Evolutionary conservation across 1,140 invertebrate species (phyloP), one percentile per base, ranked within the genome.

Genomic region (Brachionus paranguensis): DNA sequence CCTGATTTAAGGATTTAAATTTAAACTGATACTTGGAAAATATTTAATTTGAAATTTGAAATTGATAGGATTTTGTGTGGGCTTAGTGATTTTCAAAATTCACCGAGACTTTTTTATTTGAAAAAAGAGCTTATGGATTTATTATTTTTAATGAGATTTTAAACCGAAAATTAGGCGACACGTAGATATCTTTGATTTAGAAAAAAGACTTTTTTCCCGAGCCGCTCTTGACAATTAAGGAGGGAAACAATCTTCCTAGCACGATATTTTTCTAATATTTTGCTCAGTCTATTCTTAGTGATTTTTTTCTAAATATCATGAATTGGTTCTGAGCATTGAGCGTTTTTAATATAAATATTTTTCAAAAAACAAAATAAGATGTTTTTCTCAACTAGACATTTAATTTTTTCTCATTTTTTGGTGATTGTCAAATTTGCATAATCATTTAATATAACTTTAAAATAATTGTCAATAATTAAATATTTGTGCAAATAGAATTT

Each of bases 11-110:
- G 65, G 65, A 68, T 68, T 68, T 68, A 68, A 68, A 68, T 14
- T 68, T 33, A 68, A 68, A 33, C 27, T 68, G 65, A 68, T 68
- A 68, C 65, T 68, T 68, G 12, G 5, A 68, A 68, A 68, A 68
- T 68, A 68, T 68, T 68, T 68, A 68, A 68, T 68, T 68, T 68
- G 3, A 68, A 68, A 68, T 68, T 68, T 68, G 65, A 68, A 68
- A 68, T 68, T 41, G 65, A 68, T 68, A 68, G 65, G 65, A 68
- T 33, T 45, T 68, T 68, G 33, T 68, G 10, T 68, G n/a, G 65
- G 65, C 7, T 68, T 68, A 68, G 27, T 33, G 1, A 33, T 68
- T 68, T 68, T 29, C 7, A n/a, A 33, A 33, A 68, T 68, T 12
- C 33, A 68, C 14, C 14, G 33, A 68, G 33, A 68, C 27, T 41